phyloP scores from a whole-genome alignment of 2,888 invertebrate genomes.

The Cerastoderma edule region DNA sequence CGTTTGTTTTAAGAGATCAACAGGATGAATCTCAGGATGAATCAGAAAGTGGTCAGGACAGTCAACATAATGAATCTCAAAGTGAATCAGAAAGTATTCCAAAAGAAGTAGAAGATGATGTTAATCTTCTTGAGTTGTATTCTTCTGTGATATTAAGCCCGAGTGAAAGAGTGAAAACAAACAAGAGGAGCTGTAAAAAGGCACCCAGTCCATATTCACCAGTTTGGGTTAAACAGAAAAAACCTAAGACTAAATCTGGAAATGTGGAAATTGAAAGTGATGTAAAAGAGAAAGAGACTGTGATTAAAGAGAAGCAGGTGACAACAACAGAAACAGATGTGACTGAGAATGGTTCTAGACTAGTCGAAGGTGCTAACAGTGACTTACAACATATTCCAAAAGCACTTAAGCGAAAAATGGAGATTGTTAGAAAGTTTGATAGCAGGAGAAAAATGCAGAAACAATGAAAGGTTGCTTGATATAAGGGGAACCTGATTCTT shows the following conservation, averaged over 20 bases:
- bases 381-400: slow-evolving; percentile 10
- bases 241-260: slow-evolving; percentile 14
- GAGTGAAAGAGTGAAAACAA: slow-evolving; percentile 61
- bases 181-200: slow-evolving; percentile 56
- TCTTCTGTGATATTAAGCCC: slow-evolving; percentile 46
- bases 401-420: slow-evolving; percentile 13
- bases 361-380: background rate
- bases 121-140: background rate
- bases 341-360: background rate
- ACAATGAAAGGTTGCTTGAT: background rate
- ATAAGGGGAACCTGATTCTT: no score
- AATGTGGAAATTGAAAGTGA: background rate
- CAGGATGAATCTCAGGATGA: no score
- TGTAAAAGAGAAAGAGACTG: slow-evolving; percentile 7
- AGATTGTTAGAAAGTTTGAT: slow-evolving; percentile 21
- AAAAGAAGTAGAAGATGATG: background rate
- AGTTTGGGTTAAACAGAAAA: slow-evolving; percentile 48
- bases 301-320: no score
- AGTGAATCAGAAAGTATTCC: background rate
- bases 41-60: background rate
- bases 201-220: slow-evolving; percentile 41
- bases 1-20: no score
- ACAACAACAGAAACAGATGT: background rate
- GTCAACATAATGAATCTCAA: background rate
- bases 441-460: background rate